Conservation (phyloP, 2,113 vertebrate genomes). For the Maccullochella peelii region DNA sequence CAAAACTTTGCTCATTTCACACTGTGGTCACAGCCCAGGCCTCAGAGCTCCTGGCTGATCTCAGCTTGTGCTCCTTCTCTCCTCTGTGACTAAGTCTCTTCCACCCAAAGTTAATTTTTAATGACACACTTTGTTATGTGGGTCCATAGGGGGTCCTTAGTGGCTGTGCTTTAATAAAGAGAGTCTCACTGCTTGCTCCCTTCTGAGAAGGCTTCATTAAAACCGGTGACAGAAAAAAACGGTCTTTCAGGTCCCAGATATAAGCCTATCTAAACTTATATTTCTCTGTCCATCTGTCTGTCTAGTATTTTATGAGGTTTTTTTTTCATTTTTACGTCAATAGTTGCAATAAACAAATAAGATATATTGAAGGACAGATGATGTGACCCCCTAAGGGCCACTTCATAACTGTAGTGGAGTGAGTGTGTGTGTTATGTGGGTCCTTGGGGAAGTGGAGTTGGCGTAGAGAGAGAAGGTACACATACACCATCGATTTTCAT, state of each 20-base stretch:
- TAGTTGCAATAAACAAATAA: conserved; percentile 54
- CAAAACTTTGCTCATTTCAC: conserved; percentile 8
- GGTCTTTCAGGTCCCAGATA: conserved; percentile 72
- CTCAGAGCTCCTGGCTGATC: conserved; percentile 52
- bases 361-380: conserved; percentile 57
- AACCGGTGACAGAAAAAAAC: conserved; percentile 57
- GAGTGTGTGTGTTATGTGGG: conserved; percentile 24
- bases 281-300: conserved; percentile 64
- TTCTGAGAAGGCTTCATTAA: conserved; percentile 78
- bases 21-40: conserved; percentile 36
- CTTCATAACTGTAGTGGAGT: conserved; percentile 41
- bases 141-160: conserved; percentile 72
- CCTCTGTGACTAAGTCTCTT: conserved; percentile 76
- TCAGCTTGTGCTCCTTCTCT: conserved; percentile 32
- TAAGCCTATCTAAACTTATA: conserved; percentile 62
- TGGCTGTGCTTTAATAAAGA: conserved; percentile 76
- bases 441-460: neutral
- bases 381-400: conserved; percentile 47
- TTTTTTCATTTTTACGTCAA: conserved; percentile 50
- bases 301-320: conserved; percentile 58
- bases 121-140: conserved; percentile 81
- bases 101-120: conserved; percentile 79
- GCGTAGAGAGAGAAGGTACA: conserved; percentile 11
- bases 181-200: conserved; percentile 67
- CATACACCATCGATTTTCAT: conserved; percentile 26